Base-by-base conservation (phyloP, 2,113 vertebrate species). In the Corythornis vintsioides region DNA sequence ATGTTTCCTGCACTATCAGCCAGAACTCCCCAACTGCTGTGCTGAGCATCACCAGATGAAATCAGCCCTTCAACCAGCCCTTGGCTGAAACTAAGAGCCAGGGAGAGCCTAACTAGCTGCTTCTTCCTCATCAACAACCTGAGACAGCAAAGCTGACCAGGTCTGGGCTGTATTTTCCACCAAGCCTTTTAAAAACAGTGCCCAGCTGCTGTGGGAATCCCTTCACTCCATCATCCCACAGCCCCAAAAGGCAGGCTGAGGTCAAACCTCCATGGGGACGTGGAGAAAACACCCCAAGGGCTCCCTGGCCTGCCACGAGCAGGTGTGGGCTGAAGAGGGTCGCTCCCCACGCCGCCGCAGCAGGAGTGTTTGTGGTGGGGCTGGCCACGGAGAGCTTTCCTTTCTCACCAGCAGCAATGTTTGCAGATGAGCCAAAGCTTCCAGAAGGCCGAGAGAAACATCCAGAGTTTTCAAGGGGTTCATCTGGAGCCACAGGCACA, bases 401-500 rank as follows among this genome's bases (percentile, higher is more conserved):
- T 15, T 77, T 74, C 91, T 77, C 94, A 71, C 86, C 94, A 67
- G 73, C 92, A 71, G 83, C 7, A 90, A 56, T 45, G 80, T 86
- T 52, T 94, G 93, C 93, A 92, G 94, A 89, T 90, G 91, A 96
- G 61, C 1, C 3, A 94, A 86, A 84, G 89, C 91, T 59, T 95
- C 94, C 94, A 95, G 95, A 96, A 95, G 94, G 94, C 94, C 86
- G 70, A 15, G 89, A 3, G 45, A 64, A 95, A 92, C 87, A 94
- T 79, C 87, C 91, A 67, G 77, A 40, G 90, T 84, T 95, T 93
- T 83, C 74, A 63, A 72, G 77, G 94, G 65, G 91, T 89, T 95
- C 29, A 6, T 71, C 77, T 43, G 83, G 92, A 65, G 66, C 84
- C 89, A 91, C 93, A 84, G 95, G 84, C 89, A 79, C 93, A 79